Evolutionary conservation across 1,140 invertebrate species (phyloP).

Genomic region (Drosophila lowei): DNA sequence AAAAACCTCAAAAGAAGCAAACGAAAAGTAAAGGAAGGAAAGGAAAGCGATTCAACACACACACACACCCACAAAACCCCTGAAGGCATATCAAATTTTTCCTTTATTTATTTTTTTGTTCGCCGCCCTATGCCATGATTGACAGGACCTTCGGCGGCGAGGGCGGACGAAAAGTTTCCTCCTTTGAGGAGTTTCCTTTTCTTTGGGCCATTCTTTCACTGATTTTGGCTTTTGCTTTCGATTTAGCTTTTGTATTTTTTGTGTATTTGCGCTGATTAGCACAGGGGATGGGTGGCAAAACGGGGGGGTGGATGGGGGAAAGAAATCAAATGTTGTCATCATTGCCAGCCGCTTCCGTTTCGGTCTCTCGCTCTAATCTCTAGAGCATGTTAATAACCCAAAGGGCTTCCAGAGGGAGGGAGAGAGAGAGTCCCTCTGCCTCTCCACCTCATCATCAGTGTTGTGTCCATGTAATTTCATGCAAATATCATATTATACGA

Average conservation of each 20-base stretch:
- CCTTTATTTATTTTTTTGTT: slow-evolving; percentile 28
- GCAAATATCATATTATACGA: slow-evolving; percentile 76
- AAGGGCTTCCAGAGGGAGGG: slow-evolving; percentile 17
- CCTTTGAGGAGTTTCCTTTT: slow-evolving; percentile 49
- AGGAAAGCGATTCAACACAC: slow-evolving; percentile 2
- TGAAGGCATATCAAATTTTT: slow-evolving; percentile 78
- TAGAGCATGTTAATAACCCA: slow-evolving; percentile 79
- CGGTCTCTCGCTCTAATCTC: slow-evolving; percentile 66
- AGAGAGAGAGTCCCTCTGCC: too few species aligned
- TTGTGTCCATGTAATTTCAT: slow-evolving; percentile 70
- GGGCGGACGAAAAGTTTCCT: slow-evolving; percentile 25
- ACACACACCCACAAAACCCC: slow-evolving; percentile 43
- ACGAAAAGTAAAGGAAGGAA: slow-evolving; percentile 6
- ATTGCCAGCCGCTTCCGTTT: slow-evolving; percentile 52
- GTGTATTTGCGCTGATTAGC: slow-evolving; percentile 77
- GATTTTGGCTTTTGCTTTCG: slow-evolving; percentile 76
- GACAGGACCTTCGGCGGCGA: slow-evolving; percentile 25
- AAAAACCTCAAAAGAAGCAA: slow-evolving; percentile 59
- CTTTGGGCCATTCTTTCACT: slow-evolving; percentile 44
- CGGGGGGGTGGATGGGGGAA: slow-evolving; percentile 21
- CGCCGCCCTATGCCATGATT: slow-evolving; percentile 45
- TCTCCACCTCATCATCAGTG: slow-evolving; percentile 12
- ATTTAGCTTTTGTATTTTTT: slow-evolving; percentile 78
- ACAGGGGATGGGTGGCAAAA: not conserved
- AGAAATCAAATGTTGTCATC: slow-evolving; percentile 79